phyloP scores from a whole-genome alignment of 2,888 invertebrate species.

The Apamea crenata region DNA sequence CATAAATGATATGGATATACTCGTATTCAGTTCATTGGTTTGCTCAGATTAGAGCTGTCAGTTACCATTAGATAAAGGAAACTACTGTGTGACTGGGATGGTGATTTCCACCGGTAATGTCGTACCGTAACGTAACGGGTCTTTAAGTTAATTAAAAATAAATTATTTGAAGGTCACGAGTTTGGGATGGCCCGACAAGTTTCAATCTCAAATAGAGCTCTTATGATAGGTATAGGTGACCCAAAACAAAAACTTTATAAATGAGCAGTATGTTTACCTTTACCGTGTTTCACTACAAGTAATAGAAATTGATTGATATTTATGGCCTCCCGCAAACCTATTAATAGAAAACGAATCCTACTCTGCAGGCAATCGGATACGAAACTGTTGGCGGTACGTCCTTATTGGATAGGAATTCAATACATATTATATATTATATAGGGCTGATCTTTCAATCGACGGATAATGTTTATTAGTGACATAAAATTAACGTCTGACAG shows the following conservation, averaged over 20 bases:
- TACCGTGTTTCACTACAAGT: slow-evolving; percentile 7
- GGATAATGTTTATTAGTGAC: too few relatives aligned
- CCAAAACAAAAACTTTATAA: slow-evolving; percentile 3
- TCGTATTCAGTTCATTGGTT: background rate
- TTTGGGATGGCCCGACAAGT: background rate
- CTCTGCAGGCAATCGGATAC: slow-evolving; percentile 3
- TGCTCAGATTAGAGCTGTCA: background rate
- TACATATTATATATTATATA: background rate
- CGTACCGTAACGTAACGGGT: too few relatives aligned
- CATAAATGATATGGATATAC: background rate
- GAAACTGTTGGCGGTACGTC: background rate
- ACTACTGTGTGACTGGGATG: background rate
- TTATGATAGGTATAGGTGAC: background rate
- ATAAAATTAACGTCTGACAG: too few relatives aligned
- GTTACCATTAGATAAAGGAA: background rate
- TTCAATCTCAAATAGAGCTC: background rate
- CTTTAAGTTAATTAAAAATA: background rate
- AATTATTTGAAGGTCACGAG: background rate
- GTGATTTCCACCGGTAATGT: background rate
- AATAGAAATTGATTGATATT: slow-evolving; percentile 26
- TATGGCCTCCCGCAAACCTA: slow-evolving; percentile 20
- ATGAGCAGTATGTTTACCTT: background rate
- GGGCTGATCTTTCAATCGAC: too few relatives aligned
- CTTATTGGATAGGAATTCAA: background rate
- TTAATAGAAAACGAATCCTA: slow-evolving; percentile 28